These are phyloP conservation scores for Cheilinus undulatus DNA, from an alignment of 2,113 vertebrate genomes.

Conservation along the genomic window DNA sequence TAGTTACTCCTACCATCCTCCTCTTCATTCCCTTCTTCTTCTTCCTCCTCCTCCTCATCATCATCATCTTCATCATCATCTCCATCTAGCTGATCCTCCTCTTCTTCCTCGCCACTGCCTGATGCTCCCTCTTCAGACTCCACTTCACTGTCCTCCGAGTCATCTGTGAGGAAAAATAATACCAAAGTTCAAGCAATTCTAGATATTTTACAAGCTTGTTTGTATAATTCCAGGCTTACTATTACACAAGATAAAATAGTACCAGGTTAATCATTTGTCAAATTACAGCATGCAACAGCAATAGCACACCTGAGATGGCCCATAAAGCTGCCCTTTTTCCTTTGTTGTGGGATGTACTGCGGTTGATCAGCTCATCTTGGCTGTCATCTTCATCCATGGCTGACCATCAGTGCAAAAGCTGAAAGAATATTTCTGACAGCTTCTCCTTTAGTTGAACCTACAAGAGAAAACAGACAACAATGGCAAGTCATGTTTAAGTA, in stretches of 20 bases:
- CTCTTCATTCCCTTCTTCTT: conserved; percentile 78
- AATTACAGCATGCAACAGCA: neutral
- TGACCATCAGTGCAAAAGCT: conserved; percentile 81
- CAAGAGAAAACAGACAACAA: neutral
- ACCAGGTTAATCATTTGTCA: too few species aligned
- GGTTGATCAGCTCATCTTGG: conserved; percentile 90
- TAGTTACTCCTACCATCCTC: conserved; percentile 83
- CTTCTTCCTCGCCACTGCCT: conserved; percentile 76
- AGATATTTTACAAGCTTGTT: neutral
- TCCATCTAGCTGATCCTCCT: conserved; percentile 65
- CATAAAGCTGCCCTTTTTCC: conserved; percentile 69
- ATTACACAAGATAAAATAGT: neutral
- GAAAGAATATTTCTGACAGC: conserved; percentile 1
- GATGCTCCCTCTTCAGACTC: conserved; percentile 81
- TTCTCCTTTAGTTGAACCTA: neutral
- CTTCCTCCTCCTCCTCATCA: conserved; percentile 76
- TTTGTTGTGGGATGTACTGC: conserved; percentile 79
- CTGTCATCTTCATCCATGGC: conserved; percentile 94
- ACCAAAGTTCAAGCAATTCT: neutral
- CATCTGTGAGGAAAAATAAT: conserved; percentile 68
- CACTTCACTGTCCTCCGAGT: conserved; percentile 82
- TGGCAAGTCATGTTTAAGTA: neutral
- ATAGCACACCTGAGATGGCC: conserved; percentile 84
- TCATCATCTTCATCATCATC: conserved; percentile 80
- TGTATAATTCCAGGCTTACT: neutral